Evolutionary conservation across 2,888 invertebrate genomes (phyloP).

Genomic region (Hirtodrosophila cameraria): DNA sequence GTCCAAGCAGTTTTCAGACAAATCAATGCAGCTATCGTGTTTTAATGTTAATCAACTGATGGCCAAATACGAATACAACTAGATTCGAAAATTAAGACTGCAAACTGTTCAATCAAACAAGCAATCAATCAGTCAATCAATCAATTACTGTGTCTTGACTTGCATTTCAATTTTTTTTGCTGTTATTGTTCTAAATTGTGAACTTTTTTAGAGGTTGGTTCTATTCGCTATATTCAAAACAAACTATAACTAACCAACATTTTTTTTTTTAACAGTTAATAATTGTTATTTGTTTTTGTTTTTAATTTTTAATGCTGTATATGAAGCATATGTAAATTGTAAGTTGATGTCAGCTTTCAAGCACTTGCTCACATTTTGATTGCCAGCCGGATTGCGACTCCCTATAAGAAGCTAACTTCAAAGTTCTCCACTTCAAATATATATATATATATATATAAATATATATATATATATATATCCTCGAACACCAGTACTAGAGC

Average conservation of each 20-base stretch:
- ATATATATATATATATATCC: too few relatives aligned
- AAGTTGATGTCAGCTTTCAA: slow-evolving; percentile 9
- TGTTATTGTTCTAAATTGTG: slow-evolving; percentile 28
- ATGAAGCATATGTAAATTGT: slow-evolving; percentile 6
- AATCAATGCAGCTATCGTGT: background rate
- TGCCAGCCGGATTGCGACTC: slow-evolving; percentile 1
- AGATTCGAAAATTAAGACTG: background rate
- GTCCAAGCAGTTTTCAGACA: slow-evolving; percentile 25
- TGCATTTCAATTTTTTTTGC: slow-evolving; percentile 18
- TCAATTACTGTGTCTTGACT: slow-evolving; percentile 2
- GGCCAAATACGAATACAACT: background rate
- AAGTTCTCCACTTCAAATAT: too few relatives aligned
- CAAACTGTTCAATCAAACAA: slow-evolving; percentile 6
- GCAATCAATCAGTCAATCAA: slow-evolving; percentile 10
- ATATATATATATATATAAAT: too few relatives aligned
- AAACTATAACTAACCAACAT: background rate
- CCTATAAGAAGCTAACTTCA: too few relatives aligned
- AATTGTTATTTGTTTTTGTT: background rate
- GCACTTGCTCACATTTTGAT: slow-evolving; percentile 2
- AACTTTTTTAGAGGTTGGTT: slow-evolving; percentile 32
- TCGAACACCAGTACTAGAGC: background rate
- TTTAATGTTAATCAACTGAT: background rate
- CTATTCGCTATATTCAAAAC: too few relatives aligned
- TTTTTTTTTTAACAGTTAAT: background rate
- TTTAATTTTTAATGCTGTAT: background rate